Evolutionary conservation across 2,797 vertebrate genomes (phyloP).

Genomic region (Etheostoma nigrum): DNA sequence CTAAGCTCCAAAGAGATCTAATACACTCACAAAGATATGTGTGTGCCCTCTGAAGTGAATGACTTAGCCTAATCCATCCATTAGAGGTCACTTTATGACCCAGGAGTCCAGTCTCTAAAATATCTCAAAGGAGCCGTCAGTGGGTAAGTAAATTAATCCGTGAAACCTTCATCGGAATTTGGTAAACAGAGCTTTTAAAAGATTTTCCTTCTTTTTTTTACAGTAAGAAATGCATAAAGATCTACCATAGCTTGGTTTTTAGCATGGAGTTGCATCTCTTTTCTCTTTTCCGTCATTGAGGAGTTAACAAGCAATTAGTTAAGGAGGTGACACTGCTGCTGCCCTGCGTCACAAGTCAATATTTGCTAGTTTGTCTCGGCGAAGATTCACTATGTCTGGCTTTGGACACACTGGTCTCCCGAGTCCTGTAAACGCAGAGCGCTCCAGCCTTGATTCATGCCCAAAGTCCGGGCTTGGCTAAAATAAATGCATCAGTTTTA

Average conservation of each 20-base stretch:
- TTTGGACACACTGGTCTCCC: neutral
- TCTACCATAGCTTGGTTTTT: slow-evolving; percentile 1
- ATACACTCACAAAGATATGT: slow-evolving; percentile 66
- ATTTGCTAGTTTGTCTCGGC: neutral
- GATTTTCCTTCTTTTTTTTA: slow-evolving; percentile 12
- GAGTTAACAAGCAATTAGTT: slow-evolving; percentile 13
- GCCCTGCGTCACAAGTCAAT: slow-evolving; percentile 26
- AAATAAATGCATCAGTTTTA: slow-evolving; percentile 67
- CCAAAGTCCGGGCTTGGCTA: neutral
- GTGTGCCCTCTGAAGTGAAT: slow-evolving; percentile 66
- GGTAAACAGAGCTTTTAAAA: slow-evolving; percentile 11
- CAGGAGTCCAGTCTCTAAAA: slow-evolving; percentile 53
- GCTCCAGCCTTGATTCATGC: slow-evolving; percentile 51
- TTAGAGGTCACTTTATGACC: slow-evolving; percentile 72
- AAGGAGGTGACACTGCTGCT: slow-evolving; percentile 8
- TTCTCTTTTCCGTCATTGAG: neutral
- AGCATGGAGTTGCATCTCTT: neutral
- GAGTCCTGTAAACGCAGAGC: slow-evolving; percentile 38
- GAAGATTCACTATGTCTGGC: slow-evolving; percentile 11
- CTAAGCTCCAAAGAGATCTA: slow-evolving; percentile 74
- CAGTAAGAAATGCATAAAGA: slow-evolving; percentile 11
- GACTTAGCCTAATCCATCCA: slow-evolving; percentile 70
- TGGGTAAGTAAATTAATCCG: slow-evolving; percentile 49
- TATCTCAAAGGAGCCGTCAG: slow-evolving; percentile 59
- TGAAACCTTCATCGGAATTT: slow-evolving; percentile 55